Percentiles rank a stretch among this genome's conserved stretches.
Conservation (phyloP, 2,888 invertebrate species). For the Exocentrus adspersus region DNA sequence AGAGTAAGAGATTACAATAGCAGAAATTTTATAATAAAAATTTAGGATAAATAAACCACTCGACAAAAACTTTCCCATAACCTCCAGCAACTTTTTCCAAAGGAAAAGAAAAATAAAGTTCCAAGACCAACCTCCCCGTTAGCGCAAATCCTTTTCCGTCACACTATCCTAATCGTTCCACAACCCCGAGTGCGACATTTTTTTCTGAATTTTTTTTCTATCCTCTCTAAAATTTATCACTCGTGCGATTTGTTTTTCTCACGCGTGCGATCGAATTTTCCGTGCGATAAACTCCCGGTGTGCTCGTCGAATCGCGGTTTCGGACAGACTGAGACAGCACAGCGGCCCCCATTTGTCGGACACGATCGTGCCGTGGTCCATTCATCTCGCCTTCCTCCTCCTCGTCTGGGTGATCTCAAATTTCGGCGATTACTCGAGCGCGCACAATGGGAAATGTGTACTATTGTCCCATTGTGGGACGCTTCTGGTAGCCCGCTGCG, state of each 20-base stretch:
- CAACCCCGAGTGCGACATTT: too few relatives aligned
- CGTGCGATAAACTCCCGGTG: conserved; percentile 28
- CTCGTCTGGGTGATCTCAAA: conserved; percentile 21
- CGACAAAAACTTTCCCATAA: too few relatives aligned
- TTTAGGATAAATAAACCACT: too few relatives aligned
- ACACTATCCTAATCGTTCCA: too few relatives aligned
- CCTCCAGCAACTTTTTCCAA: too few relatives aligned
- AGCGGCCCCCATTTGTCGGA: conserved; percentile 12
- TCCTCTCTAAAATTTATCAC: not conserved
- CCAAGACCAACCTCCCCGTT: too few relatives aligned
- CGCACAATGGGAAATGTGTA: not conserved
- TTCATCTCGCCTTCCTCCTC: conserved; percentile 24
- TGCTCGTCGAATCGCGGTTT: conserved; percentile 40
- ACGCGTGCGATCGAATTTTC: conserved; percentile 8
- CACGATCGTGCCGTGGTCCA: conserved; percentile 19
- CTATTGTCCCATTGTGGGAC: conserved; percentile 18
- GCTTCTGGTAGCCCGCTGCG: not conserved
- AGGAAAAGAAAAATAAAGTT: too few relatives aligned
- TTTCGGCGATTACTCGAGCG: conserved; percentile 17
- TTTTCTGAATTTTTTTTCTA: too few relatives aligned
- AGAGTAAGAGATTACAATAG: too few relatives aligned
- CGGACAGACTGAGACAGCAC: conserved; percentile 41
- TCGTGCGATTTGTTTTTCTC: too few relatives aligned
- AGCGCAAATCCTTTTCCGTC: too few relatives aligned
- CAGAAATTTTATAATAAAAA: too few relatives aligned